Base-by-base conservation (phyloP, 2,797 vertebrate genomes). In the Geotrypetes seraphini region DNA sequence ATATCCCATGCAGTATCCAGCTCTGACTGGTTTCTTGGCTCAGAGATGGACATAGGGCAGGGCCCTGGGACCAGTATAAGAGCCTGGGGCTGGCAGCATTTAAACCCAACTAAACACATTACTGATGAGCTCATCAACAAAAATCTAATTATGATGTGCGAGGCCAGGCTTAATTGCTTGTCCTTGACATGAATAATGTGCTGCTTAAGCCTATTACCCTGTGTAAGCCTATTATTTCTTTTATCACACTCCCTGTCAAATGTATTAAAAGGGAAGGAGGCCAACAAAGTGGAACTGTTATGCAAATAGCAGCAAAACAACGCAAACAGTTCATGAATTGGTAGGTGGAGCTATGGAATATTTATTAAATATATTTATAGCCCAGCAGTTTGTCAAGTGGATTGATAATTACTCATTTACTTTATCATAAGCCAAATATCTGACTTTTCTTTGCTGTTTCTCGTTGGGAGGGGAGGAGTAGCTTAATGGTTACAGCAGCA, bases 121-220 rank as follows among this genome's bases (percentile, higher is more conserved):
- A 52, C 28, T 37, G 8, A 42, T 12, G 31, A 60, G 69, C 73
- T 74, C 66, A 63, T 68, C 69, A 60, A 51, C 61, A 48, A 49
- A 66, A 68, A 66, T 56, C 73, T 72, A 58, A 74, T 76, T 66
- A 76, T 18, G 10, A 57, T 19, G 63, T 13, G 38, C 16, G 28
- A 59, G 71, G 65, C 63, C 45, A 12, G 10, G 53, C 63, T 59
- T 69, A 74, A 76, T 71, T 66, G 71, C 71, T 56, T 42, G 61
- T 65, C 71, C 71, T 62, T 63, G 66, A 69, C 65, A 60, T 8
- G 19, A 60, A 39, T 40, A 45, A 57, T 19, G 61, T 47, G 19
- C 60, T 27, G 2, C 22, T 10, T 60, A 63, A 76, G 63, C 59
- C 56, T 59, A 31, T 59, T 54, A 71, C 52, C 47, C 54, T 22